Base-by-base conservation (phyloP, 2,113 vertebrate genomes). In the Potamarius usumacintae region DNA sequence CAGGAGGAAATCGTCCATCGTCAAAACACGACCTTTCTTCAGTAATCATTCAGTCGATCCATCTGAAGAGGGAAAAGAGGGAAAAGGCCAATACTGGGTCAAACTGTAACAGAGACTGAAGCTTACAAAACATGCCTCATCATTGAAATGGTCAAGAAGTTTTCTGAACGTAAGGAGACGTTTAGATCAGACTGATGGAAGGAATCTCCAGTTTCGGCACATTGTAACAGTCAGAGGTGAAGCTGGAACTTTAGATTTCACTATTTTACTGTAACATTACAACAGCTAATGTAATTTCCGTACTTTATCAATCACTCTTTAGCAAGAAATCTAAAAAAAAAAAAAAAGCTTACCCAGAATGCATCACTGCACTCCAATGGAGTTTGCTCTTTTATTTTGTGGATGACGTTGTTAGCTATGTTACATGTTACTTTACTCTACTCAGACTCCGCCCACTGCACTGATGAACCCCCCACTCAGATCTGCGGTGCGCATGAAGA, bases 21-120 rank as follows among this genome's bases (percentile, higher is more conserved):
- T 77, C 74, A 77, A 77, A 77, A 77, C 74, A 77, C 11, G 11
- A 77, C 74, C 52, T 77, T 52, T 77, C 48, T 52, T 77, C 48
- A 25, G 53, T 53, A 77, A 77, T 77, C 74, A 52, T n/a, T 53
- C 22, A 2, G 48, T 12, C 48, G 0, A 53, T 52, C 42, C 22
- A 53, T 77, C 53, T n/a, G 6, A 53, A 25, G 11, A 77, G 48
- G 50, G 5, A 77, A 53, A 53, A 25, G 11, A 77, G 48, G 50
- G 11, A 77, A 53, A n/a, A n/a, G 74, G 74, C 22, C n/a, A n/a
- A 14, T 52, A 14, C 22, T 77, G 48, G 74, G 48, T 77, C 74
- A 53, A 12, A 25, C 20, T 53, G 48, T 2, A 50, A 76, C 42
- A 50, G 9, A 6, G 25, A 50, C 72, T 6, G 42, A 25, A 3